Conservation (phyloP, 2,797 vertebrate genomes). For the Sardinella longiceps region DNA sequence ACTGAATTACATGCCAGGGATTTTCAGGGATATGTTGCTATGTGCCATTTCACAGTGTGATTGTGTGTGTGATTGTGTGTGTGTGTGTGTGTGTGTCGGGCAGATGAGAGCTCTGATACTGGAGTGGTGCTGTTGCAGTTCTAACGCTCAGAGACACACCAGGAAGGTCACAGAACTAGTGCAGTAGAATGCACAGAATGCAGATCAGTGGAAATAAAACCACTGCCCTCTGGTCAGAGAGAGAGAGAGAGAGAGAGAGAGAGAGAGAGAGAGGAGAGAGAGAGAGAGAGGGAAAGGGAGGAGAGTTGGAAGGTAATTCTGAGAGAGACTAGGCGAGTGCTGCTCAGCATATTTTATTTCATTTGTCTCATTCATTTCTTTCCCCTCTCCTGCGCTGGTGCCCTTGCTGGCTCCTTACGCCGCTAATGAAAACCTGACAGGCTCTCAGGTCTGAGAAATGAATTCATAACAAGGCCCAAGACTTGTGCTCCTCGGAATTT, state of each 20-base stretch:
- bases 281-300: background rate
- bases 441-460: constrained; percentile 13
- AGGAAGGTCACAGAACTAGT: constrained; percentile 15
- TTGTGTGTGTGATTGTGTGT: background rate
- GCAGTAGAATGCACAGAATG: constrained; percentile 15
- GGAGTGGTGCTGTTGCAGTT: background rate
- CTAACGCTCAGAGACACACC: constrained; percentile 16
- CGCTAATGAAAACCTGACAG: constrained; percentile 14
- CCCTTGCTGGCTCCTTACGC: background rate
- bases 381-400: background rate
- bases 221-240: background rate
- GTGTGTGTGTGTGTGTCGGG: constrained; percentile 5
- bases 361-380: constrained; percentile 9
- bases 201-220: constrained; percentile 19
- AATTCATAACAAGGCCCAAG: constrained; percentile 10
- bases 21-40: background rate
- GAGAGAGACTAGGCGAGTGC: background rate
- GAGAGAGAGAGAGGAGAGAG: background rate
- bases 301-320: background rate
- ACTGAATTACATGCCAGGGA: background rate
- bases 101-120: background rate
- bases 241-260: background rate
- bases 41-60: background rate
- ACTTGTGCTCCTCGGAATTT: background rate
- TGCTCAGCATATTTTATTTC: constrained; percentile 20